Evolutionary conservation across 2,797 vertebrate genomes (phyloP), one percentile per base, ranked within the genome.

Genomic region (Accipiter fasciatus): DNA sequence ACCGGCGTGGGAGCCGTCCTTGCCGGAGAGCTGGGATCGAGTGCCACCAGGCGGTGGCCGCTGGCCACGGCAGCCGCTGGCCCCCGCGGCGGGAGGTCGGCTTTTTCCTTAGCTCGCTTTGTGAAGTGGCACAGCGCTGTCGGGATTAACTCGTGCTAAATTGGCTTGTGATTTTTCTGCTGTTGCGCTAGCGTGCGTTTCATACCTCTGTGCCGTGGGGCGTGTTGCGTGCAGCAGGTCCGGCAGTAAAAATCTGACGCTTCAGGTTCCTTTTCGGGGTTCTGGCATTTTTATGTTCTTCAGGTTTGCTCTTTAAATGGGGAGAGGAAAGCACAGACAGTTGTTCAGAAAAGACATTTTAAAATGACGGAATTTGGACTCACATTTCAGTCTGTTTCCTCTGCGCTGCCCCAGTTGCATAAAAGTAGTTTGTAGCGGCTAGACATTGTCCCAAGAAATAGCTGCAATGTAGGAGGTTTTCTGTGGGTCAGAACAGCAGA

Each of bases 11-110:
- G 29, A 11, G 69, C 69, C 1, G 21, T 2, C 18, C 42, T 7
- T 9, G 75, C 29, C 46, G 35, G 24, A 49, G 65, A 35, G 89
- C 82, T 82, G 84, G 79, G 35, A 4, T 55, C 61, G 81, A 40
- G 67, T 50, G 95, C 97, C 97, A 80, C 93, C 97, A 49, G 85
- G 94, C 84, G 97, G 46, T 31, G 25, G 40, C 58, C 58, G 11
- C 5, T 31, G 46, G 59, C 64, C 58, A 89, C 28, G 61, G 44
- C 92, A 92, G 75, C 64, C 58, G 2, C 15, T 5, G 52, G n/a
- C 11, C 42, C 71, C 39, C 2, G 73, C 70, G 11, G 70, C 44
- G 12, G 59, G 52, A 25, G 67, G 6, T 3, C 12, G 3, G 39
- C 0, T 3, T 26, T 28, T 13, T 2, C 25, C n/a, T 15, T 8